Evolutionary conservation across 1,140 invertebrate species (phyloP).

Genomic region (Lethocerus indicus): DNA sequence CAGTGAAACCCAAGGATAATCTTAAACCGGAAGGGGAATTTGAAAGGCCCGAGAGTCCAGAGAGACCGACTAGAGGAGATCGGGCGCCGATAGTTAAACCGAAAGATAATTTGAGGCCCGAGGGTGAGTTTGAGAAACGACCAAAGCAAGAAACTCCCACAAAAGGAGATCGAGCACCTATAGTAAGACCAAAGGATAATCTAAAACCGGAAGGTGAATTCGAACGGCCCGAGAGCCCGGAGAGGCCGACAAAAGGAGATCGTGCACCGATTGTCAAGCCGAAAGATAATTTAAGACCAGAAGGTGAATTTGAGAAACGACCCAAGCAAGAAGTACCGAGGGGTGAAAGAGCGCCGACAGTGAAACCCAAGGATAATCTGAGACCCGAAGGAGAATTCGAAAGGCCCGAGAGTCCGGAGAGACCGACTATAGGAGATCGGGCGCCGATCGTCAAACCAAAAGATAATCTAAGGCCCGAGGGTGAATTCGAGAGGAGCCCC

Average conservation of each 20-base stretch:
- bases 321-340: conserved; percentile 16
- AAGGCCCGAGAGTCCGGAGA: conserved; percentile 21
- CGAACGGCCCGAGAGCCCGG: conserved; percentile 23
- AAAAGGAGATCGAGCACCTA: conserved; percentile 25
- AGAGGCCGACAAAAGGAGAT: conserved; percentile 17
- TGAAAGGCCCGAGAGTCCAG: conserved; percentile 20
- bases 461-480: conserved; percentile 42
- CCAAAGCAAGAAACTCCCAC: conserved; percentile 14
- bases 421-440: conserved; percentile 27
- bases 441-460: conserved; percentile 36
- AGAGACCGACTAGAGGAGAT: too few relatives aligned
- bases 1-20: conserved; percentile 26
- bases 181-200: conserved; percentile 33
- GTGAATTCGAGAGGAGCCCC: conserved; percentile 23
- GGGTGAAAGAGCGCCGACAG: conserved; percentile 23
- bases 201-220: conserved; percentile 33
- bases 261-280: conserved; percentile 20
- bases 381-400: conserved; percentile 32
- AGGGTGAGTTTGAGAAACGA: conserved; percentile 24
- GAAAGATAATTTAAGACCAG: conserved; percentile 39
- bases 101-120: conserved; percentile 19
- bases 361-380: conserved; percentile 23
- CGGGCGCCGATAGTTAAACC: conserved; percentile 22
- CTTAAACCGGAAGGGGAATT: conserved; percentile 28
- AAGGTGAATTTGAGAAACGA: conserved; percentile 35